Conservation (phyloP, 2,888 invertebrate species). For the Syrista parreyssii region DNA sequence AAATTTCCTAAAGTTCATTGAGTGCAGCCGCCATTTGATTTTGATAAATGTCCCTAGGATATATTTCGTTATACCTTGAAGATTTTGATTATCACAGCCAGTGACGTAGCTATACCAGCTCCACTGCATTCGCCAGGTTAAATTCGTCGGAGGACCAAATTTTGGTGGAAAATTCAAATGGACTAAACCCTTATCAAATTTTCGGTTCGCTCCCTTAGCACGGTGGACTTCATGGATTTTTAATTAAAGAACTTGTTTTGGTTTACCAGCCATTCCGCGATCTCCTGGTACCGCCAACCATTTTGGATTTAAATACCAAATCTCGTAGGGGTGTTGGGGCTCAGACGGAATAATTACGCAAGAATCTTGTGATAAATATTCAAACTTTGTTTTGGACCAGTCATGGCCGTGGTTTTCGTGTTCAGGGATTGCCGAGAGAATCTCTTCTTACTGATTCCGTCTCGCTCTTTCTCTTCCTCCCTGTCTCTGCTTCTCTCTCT, state of each 20-base stretch:
- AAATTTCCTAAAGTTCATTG: not conserved
- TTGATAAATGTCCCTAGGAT: constrained; percentile 3
- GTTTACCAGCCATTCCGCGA: not conserved
- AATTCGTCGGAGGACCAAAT: not conserved
- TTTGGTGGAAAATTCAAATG: not conserved
- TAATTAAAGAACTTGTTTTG: constrained; percentile 7
- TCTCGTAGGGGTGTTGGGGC: not conserved
- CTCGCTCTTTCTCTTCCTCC: too few relatives aligned
- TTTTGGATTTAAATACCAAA: constrained; percentile 4
- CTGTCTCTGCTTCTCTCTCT: too few relatives aligned
- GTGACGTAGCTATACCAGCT: not conserved
- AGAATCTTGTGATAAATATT: constrained; percentile 7
- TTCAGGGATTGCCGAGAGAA: not conserved
- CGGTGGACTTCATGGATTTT: not conserved
- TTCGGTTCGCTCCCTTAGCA: not conserved
- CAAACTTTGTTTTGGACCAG: constrained; percentile 1
- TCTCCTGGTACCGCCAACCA: not conserved
- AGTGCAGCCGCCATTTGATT: not conserved
- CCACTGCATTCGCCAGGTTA: not conserved
- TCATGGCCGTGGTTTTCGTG: not conserved
- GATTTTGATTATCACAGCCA: not conserved
- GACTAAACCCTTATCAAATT: not conserved
- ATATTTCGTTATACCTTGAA: not conserved
- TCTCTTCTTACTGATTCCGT: not conserved
- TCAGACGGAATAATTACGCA: constrained; percentile 3